Percentiles rank a stretch among this genome's conserved stretches.
Evolutionary conservation across 2,113 vertebrate species (phyloP).

Genomic region (Onychostoma macrolepis): DNA sequence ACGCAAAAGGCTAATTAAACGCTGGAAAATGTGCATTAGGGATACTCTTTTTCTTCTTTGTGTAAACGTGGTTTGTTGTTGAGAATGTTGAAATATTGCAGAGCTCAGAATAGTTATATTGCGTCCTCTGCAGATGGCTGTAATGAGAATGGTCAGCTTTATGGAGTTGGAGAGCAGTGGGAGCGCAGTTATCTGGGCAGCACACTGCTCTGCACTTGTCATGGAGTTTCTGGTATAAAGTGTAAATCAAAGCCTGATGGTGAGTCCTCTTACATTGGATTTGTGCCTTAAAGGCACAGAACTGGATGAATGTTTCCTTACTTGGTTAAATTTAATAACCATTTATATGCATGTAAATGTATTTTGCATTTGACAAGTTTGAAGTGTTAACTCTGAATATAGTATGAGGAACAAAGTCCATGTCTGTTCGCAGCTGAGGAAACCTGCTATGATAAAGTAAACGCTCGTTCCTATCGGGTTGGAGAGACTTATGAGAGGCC

Average conservation of each 20-base stretch:
- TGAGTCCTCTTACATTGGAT: conserved; percentile 69
- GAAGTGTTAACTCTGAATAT: neutral
- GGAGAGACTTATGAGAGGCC: conserved; percentile 94
- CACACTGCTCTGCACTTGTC: conserved; percentile 91
- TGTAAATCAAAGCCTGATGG: conserved; percentile 95
- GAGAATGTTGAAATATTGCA: neutral
- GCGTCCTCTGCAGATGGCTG: conserved; percentile 80
- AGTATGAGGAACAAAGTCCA: conserved; percentile 1
- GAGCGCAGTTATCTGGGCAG: conserved; percentile 88
- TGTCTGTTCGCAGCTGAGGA: conserved; percentile 81
- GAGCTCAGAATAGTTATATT: neutral
- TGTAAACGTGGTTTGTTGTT: neutral
- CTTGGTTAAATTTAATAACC: neutral
- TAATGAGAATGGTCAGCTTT: conserved; percentile 82
- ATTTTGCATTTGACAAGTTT: neutral
- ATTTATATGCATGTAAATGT: neutral
- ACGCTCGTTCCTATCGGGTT: conserved; percentile 85
- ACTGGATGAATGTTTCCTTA: neutral
- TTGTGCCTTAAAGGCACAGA: neutral
- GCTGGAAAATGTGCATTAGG: neutral
- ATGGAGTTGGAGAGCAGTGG: conserved; percentile 90
- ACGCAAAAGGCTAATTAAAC: neutral
- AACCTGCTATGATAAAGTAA: conserved; percentile 93
- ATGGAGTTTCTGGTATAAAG: conserved; percentile 88
- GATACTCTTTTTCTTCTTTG: neutral